Evolutionary conservation across 1,140 invertebrate genomes (phyloP).

Genomic region (Babylonia areolata): DNA sequence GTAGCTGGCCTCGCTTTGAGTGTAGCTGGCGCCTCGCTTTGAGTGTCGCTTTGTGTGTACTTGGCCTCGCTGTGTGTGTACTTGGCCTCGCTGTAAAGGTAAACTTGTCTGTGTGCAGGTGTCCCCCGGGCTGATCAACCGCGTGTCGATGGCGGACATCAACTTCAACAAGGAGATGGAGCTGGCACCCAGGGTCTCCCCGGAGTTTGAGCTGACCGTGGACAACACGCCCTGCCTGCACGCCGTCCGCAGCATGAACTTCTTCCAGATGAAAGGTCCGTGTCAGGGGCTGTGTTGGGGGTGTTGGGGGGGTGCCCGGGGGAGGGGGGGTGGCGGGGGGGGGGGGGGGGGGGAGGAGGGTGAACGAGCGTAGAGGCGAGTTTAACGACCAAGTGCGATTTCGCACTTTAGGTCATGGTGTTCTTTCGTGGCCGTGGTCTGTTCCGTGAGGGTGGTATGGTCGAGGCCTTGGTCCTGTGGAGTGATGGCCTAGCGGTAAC

Average conservation of each 20-base stretch:
- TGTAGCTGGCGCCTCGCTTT: too few relatives aligned
- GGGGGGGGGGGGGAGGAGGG: background rate
- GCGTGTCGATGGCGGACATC: conserved; percentile 86
- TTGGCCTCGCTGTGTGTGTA: too few relatives aligned
- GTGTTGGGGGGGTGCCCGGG: background rate
- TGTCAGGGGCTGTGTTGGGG: too few relatives aligned
- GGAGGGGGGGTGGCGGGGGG: background rate
- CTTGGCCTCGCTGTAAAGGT: too few relatives aligned
- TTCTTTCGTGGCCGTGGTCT: too few relatives aligned
- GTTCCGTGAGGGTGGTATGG: too few relatives aligned
- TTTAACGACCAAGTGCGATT: too few relatives aligned
- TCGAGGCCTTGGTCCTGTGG: too few relatives aligned
- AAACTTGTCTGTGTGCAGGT: conserved; percentile 80
- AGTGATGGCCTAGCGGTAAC: too few relatives aligned
- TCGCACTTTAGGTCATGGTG: too few relatives aligned
- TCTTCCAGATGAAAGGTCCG: conserved; percentile 95
- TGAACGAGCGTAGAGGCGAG: background rate
- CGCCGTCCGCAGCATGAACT: conserved; percentile 95
- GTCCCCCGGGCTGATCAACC: conserved; percentile 84
- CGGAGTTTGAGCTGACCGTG: conserved; percentile 93
- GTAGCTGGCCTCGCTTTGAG: too few relatives aligned
- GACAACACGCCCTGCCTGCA: conserved; percentile 91
- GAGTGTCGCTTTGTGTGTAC: too few relatives aligned
- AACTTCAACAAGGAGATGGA: conserved; percentile 89
- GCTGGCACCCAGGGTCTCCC: conserved; percentile 79